Conservation (phyloP, 2,888 invertebrate species). For the Autographa pulchrina region DNA sequence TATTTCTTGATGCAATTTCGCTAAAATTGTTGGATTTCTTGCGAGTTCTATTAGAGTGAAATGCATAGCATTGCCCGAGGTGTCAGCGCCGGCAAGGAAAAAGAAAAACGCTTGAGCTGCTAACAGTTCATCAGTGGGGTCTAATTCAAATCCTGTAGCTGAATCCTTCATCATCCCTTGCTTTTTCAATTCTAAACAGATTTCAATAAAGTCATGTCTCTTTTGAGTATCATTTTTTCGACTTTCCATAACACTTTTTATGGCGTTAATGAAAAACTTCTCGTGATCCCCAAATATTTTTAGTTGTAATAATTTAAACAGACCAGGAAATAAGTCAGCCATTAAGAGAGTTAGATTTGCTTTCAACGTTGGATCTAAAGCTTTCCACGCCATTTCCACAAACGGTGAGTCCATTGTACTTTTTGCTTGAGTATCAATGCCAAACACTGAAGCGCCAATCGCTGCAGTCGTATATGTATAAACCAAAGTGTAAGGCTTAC, state of each 20-base stretch:
- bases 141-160: slow-evolving; percentile 68
- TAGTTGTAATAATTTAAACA: slow-evolving; percentile 67
- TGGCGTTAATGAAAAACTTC: slow-evolving; percentile 73
- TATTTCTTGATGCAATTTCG: slow-evolving; percentile 77
- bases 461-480: slow-evolving; percentile 76
- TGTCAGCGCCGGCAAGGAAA: slow-evolving; percentile 83
- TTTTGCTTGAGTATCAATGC: slow-evolving; percentile 74
- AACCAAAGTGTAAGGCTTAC: slow-evolving; percentile 68
- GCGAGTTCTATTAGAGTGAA: slow-evolving; percentile 77
- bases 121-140: slow-evolving; percentile 73
- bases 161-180: slow-evolving; percentile 71
- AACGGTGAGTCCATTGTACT: slow-evolving; percentile 79
- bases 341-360: slow-evolving; percentile 62
- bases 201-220: slow-evolving; percentile 76
- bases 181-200: slow-evolving; percentile 74
- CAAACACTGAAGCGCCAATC: slow-evolving; percentile 81
- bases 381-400: slow-evolving; percentile 71
- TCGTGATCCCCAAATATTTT: slow-evolving; percentile 73
- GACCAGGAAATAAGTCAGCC: slow-evolving; percentile 60
- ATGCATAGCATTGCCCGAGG: slow-evolving; percentile 78
- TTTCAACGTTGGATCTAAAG: slow-evolving; percentile 58
- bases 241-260: slow-evolving; percentile 69
- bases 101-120: slow-evolving; percentile 85
- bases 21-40: slow-evolving; percentile 72
- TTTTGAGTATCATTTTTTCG: slow-evolving; percentile 60